Evolutionary conservation across 2,113 vertebrate genomes (phyloP).

Genomic region (Mystacornis crossleyi): DNA sequence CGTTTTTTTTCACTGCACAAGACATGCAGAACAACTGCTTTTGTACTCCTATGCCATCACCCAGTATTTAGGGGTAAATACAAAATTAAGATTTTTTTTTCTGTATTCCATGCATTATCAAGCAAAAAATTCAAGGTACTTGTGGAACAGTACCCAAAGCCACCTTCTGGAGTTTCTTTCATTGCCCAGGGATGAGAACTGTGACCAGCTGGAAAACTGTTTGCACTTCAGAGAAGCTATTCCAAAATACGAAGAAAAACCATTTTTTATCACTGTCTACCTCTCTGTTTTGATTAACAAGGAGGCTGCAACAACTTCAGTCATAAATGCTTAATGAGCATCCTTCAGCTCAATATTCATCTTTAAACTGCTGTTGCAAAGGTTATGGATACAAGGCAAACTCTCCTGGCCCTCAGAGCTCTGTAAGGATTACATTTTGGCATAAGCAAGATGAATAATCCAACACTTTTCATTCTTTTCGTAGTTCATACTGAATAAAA

Average conservation of each 20-base stretch:
- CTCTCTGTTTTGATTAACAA: neutral
- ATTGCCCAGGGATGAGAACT: neutral
- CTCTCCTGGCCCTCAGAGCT: neutral
- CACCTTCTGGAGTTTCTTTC: neutral
- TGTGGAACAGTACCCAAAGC: neutral
- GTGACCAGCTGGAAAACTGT: neutral
- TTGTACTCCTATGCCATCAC: neutral
- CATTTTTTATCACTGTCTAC: neutral
- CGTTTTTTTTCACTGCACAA: neutral
- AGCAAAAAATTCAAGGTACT: neutral
- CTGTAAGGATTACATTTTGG: neutral
- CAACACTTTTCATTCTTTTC: neutral
- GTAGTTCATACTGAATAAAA: neutral
- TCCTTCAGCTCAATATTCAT: neutral
- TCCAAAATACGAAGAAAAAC: neutral
- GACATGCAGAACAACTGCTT: neutral
- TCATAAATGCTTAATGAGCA: neutral
- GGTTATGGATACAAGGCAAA: neutral
- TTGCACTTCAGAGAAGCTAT: neutral
- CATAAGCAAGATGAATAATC: neutral
- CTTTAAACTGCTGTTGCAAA: neutral
- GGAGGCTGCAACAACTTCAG: neutral
- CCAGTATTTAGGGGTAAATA: neutral
- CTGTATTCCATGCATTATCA: neutral
- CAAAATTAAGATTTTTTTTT: neutral